phyloP scores from a whole-genome alignment of 2,888 invertebrate genomes.

The Eupithecia subumbrata region DNA sequence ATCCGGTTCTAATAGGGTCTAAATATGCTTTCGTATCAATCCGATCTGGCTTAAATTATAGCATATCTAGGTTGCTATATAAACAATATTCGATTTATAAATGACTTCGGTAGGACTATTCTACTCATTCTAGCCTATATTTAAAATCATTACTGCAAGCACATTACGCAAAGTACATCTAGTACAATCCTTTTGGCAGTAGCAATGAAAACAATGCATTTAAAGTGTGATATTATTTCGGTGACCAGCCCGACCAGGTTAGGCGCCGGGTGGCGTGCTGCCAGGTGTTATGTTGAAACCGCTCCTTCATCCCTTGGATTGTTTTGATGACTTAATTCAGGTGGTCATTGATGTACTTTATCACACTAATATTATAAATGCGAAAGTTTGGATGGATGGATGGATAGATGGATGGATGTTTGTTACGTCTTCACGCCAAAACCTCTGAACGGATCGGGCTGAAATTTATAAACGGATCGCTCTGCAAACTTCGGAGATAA shows the following conservation, averaged over 20 bases:
- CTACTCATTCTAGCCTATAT: background rate
- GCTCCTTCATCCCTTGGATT: background rate
- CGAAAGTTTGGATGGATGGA: no score
- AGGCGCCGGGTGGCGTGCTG: slow-evolving; percentile 54
- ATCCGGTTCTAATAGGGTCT: background rate
- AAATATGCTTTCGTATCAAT: background rate
- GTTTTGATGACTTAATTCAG: background rate
- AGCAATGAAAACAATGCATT: slow-evolving; percentile 48
- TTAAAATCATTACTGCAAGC: background rate
- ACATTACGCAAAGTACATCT: background rate
- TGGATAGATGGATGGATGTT: no score
- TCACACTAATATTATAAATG: no score
- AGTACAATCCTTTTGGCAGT: slow-evolving; percentile 46
- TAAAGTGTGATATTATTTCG: slow-evolving; percentile 47
- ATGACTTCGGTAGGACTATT: background rate
- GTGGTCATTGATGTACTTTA: background rate
- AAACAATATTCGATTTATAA: background rate
- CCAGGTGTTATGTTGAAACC: slow-evolving; percentile 42
- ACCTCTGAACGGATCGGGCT: no score
- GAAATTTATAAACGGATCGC: no score
- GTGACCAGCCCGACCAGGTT: slow-evolving; percentile 34
- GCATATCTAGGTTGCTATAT: no score
- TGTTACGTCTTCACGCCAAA: no score
- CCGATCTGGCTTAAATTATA: background rate
- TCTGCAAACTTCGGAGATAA: no score